phyloP scores from a whole-genome alignment of 2,888 invertebrate species.

The Orgyia antiqua region DNA sequence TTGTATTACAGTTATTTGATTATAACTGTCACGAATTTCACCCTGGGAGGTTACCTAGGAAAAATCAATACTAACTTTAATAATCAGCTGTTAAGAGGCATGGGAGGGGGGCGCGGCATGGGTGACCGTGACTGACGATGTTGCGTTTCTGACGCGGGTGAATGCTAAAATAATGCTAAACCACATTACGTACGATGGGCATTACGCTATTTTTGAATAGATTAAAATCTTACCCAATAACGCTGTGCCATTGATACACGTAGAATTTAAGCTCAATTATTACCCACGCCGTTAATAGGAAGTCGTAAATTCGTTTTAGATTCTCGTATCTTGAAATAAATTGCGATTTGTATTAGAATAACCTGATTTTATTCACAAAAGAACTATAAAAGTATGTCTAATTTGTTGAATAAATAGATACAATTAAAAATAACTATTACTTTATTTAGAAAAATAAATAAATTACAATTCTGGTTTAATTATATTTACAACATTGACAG shows the following conservation, averaged over 20 bases:
- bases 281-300: too few relatives aligned
- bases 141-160: constrained; percentile 48
- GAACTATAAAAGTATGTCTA: too few relatives aligned
- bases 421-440: too few relatives aligned
- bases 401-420: too few relatives aligned
- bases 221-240: background rate
- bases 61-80: constrained; percentile 74
- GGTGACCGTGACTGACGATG: constrained; percentile 64
- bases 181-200: constrained; percentile 3
- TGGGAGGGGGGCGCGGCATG: constrained; percentile 55
- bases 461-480: too few relatives aligned
- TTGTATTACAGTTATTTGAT: too few relatives aligned
- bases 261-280: background rate
- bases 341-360: too few relatives aligned
- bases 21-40: constrained; percentile 10
- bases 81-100: constrained; percentile 74
- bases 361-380: too few relatives aligned
- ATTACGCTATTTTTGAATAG: background rate
- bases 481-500: too few relatives aligned
- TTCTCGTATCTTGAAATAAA: too few relatives aligned
- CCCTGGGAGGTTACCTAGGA: constrained; percentile 57
- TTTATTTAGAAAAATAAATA: too few relatives aligned
- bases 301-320: too few relatives aligned
- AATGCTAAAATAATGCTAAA: constrained; percentile 30
- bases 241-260: background rate